These are phyloP conservation scores for Loriculus beryllinus DNA, from an alignment of 2,797 vertebrate species.

Conservation along the genomic window DNA sequence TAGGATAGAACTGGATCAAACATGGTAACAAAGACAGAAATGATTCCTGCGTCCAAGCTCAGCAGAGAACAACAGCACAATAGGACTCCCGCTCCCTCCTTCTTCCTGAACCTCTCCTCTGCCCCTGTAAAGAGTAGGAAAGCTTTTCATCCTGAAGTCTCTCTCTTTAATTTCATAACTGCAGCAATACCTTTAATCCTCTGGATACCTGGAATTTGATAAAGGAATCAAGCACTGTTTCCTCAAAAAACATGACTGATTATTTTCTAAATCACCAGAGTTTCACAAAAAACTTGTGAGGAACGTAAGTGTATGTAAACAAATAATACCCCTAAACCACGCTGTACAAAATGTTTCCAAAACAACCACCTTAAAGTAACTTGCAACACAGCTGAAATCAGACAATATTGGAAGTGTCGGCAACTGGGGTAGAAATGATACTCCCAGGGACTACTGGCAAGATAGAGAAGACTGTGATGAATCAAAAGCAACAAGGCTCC, in stretches of 20 bases:
- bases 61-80: neutral
- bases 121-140: neutral
- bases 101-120: neutral
- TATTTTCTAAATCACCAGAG: neutral
- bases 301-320: neutral
- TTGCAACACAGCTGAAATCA: neutral
- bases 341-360: rapidly evolving
- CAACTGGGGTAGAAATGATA: neutral
- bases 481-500: neutral
- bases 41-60: neutral
- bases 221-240: neutral
- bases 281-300: neutral
- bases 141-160: neutral
- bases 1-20: neutral
- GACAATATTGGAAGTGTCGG: neutral
- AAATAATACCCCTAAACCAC: neutral
- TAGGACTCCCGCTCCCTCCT: neutral
- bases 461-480: neutral
- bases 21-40: neutral
- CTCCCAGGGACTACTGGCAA: neutral
- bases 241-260: neutral
- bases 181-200: neutral
- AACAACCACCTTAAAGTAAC: neutral
- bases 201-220: neutral
- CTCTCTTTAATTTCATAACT: neutral